phyloP scores from a whole-genome alignment of 2,888 invertebrate species.

The Odontocerum albicorne region DNA sequence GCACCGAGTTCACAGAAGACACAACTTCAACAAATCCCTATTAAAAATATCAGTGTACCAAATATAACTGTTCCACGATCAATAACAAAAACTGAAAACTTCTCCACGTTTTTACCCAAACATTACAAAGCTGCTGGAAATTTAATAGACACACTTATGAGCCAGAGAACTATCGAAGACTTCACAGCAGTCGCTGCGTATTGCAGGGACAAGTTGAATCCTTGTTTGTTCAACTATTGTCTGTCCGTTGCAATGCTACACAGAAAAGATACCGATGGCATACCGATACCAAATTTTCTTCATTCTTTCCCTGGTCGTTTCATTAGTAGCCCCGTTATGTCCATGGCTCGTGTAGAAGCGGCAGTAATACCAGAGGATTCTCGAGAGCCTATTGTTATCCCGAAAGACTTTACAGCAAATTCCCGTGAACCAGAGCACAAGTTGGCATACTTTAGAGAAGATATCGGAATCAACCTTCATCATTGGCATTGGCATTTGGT shows the following conservation, averaged over 20 bases:
- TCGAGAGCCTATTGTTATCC: conserved; percentile 71
- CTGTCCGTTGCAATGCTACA: conserved; percentile 72
- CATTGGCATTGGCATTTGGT: conserved; percentile 94
- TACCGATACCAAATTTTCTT: conserved; percentile 71
- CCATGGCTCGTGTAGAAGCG: conserved; percentile 68
- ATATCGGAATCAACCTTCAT: conserved; percentile 81
- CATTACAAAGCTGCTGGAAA: conserved; percentile 67
- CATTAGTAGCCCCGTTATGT: conserved; percentile 71
- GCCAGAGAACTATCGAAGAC: conserved; percentile 70
- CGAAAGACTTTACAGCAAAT: conserved; percentile 73
- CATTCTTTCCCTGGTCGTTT: conserved; percentile 83
- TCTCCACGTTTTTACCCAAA: conserved; percentile 70
- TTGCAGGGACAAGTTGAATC: conserved; percentile 70
- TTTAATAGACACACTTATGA: conserved; percentile 69
- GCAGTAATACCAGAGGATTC: conserved; percentile 61
- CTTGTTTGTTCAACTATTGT: conserved; percentile 74
- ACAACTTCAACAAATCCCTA: conserved; percentile 45
- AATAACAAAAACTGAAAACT: conserved; percentile 64
- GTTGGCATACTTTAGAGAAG: conserved; percentile 82
- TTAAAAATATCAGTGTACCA: conserved; percentile 43
- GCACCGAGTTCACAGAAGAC: too few species aligned
- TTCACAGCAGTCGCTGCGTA: conserved; percentile 67
- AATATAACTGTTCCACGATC: conserved; percentile 66
- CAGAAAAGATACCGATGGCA: conserved; percentile 68
- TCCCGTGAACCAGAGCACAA: conserved; percentile 76